Evolutionary conservation across 1,140 invertebrate species (phyloP), one percentile per base, ranked within the genome.

Genomic region (Musca vetustissima): DNA sequence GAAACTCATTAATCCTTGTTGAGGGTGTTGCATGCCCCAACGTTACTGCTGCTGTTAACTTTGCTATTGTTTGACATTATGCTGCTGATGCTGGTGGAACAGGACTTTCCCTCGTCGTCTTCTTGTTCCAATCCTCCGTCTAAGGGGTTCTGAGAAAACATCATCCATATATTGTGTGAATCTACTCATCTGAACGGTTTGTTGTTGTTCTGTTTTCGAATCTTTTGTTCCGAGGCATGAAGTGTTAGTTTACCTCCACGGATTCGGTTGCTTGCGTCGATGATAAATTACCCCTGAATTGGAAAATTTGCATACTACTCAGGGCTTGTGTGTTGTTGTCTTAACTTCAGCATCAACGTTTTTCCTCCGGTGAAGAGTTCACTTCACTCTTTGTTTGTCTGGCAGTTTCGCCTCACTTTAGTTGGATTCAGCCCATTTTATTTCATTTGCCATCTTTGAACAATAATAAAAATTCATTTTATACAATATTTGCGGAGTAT

Each of bases 1-100:
- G 66, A 68, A 57, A 53, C 66, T 68, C 66, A 68, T 68, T 68
- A 68, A 68, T 68, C 66, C 66, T 68, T 57, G 53, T 57, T 57
- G 53, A n/a, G 22, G 28, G 53, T 25, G 36, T 43, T 43, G 36
- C 36, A 43, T 43, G 36, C 36, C 13, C 14, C 24, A 24, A 8
- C 3, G 6, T 7, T 61, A 1, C 21, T n/a, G 36, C 36, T 43
- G 36, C 36, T 43, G 36, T 43, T 43, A 43, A 43, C 36, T 13
- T 43, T 13, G 13, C 36, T 43, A 43, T 43, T 43, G 36, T 43
- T 43, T 9, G 11, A 11, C 36, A 43, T n/a, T n/a, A 28, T 28
- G 28, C 8, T 28, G 36, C 1, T 43, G 36, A 11, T 43, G 36
- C 13, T 43, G 36, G 36, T 9, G 36, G 36, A 28, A 28, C 28